phyloP scores from a whole-genome alignment of 2,888 invertebrate genomes.

The Parapristionchus giblindavisi region DNA sequence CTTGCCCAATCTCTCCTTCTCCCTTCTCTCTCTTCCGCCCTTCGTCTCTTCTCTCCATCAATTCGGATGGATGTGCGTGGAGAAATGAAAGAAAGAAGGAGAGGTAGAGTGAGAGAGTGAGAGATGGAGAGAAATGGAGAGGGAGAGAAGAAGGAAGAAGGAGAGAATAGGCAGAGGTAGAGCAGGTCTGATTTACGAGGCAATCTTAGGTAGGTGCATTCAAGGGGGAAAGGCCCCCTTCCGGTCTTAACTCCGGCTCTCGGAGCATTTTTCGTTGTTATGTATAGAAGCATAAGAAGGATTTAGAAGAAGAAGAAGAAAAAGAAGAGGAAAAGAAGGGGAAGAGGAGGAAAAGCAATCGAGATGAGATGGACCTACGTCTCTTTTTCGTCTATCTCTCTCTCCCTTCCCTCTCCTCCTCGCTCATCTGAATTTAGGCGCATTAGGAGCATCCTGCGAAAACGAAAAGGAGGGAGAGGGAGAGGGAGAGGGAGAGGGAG shows the following conservation, averaged over 20 bases:
- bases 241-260: background rate
- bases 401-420: slow-evolving; percentile 15
- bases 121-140: background rate
- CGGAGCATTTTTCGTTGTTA: background rate
- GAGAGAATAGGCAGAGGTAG: slow-evolving; percentile 9
- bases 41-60: background rate
- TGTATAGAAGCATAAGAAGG: background rate
- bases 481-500: slow-evolving; percentile 6
- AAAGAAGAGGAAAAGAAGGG: background rate
- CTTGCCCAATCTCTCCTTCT: background rate
- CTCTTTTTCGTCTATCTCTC: background rate
- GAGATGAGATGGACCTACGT: background rate
- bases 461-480: background rate
- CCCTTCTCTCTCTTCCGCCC: background rate
- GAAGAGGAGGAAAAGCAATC: background rate
- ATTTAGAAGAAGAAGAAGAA: background rate
- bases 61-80: background rate
- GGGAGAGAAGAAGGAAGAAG: background rate
- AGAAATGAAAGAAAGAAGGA: background rate
- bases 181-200: background rate
- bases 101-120: background rate
- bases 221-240: slow-evolving; percentile 1
- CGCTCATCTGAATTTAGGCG: slow-evolving; percentile 33
- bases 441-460: background rate
- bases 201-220: background rate